Evolutionary conservation across 2,113 vertebrate species (phyloP).

Genomic region (Sinocyclocheilus maitianheensis): DNA sequence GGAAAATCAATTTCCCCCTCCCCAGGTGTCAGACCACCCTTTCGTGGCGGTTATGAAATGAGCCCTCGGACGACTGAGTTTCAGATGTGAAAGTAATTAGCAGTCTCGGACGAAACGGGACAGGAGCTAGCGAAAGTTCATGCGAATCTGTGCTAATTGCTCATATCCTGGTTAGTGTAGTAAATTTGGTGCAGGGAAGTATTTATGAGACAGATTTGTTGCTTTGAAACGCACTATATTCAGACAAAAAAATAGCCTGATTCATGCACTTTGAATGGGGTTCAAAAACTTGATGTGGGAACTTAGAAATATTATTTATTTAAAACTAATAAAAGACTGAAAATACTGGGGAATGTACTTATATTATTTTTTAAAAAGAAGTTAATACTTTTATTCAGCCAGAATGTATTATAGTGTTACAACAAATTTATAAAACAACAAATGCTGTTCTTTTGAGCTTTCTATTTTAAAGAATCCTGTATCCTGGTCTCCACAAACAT

Average conservation of each 20-base stretch:
- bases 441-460: not conserved
- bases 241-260: not conserved
- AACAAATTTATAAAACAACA: not conserved
- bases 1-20: constrained; percentile 76
- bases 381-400: not conserved
- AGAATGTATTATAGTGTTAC: not conserved
- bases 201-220: constrained; percentile 6
- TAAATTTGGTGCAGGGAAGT: not conserved
- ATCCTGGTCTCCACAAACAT: not conserved
- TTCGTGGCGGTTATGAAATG: constrained; percentile 61
- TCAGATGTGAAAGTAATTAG: constrained; percentile 69
- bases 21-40: constrained; percentile 40
- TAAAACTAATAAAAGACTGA: not conserved
- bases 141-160: constrained; percentile 56
- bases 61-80: constrained; percentile 60
- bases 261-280: not conserved
- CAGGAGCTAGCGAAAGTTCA: constrained; percentile 49
- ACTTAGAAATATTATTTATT: not conserved
- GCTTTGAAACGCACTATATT: not conserved
- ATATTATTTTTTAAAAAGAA: not conserved
- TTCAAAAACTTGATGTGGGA: too few relatives aligned
- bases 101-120: constrained; percentile 63
- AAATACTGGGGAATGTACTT: too few relatives aligned
- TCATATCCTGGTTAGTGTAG: constrained; percentile 38
- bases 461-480: not conserved